Evolutionary conservation across 1,140 invertebrate species (phyloP).

Genomic region (Delia radicum): DNA sequence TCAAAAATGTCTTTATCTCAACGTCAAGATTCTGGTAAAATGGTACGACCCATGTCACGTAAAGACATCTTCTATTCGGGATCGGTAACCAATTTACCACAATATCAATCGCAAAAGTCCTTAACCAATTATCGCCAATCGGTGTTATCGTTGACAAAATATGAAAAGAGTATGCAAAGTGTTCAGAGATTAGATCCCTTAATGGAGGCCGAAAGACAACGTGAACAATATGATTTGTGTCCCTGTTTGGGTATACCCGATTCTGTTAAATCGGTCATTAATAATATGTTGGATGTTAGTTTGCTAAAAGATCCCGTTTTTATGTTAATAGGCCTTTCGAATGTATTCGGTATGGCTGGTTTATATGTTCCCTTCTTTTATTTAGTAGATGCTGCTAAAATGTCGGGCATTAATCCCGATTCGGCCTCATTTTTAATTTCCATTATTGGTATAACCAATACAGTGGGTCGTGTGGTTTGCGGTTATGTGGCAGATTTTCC

Average conservation of each 20-base stretch:
- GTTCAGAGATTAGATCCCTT: slow-evolving; percentile 48
- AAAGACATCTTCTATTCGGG: slow-evolving; percentile 99
- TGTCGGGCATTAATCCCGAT: slow-evolving; percentile 69
- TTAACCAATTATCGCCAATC: slow-evolving; percentile 83
- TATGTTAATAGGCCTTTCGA: slow-evolving; percentile 89
- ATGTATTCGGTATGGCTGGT: slow-evolving; percentile 88
- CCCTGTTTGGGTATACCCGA: slow-evolving; percentile 77
- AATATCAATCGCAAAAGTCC: slow-evolving; percentile 90
- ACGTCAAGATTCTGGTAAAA: slow-evolving; percentile 52
- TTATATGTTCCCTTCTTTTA: slow-evolving; percentile 96
- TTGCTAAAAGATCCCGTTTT: slow-evolving; percentile 89
- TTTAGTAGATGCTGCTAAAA: slow-evolving; percentile 77
- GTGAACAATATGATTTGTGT: slow-evolving; percentile 71
- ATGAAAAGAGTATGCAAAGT: slow-evolving; percentile 63
- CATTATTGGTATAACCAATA: slow-evolving; percentile 94
- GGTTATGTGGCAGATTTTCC: slow-evolving; percentile 85
- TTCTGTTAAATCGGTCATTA: slow-evolving; percentile 77
- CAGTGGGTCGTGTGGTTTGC: slow-evolving; percentile 81
- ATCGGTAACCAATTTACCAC: slow-evolving; percentile 85
- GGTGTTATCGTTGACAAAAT: slow-evolving; percentile 74
- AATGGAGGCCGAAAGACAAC: slow-evolving; percentile 66
- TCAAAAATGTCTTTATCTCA: slow-evolving; percentile 58
- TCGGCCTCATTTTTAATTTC: slow-evolving; percentile 87
- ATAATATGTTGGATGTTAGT: slow-evolving; percentile 92
- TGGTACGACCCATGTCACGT: slow-evolving; percentile 88